Evolutionary conservation across 2,113 vertebrate genomes (phyloP).

Genomic region (Saccopteryx leptura): DNA sequence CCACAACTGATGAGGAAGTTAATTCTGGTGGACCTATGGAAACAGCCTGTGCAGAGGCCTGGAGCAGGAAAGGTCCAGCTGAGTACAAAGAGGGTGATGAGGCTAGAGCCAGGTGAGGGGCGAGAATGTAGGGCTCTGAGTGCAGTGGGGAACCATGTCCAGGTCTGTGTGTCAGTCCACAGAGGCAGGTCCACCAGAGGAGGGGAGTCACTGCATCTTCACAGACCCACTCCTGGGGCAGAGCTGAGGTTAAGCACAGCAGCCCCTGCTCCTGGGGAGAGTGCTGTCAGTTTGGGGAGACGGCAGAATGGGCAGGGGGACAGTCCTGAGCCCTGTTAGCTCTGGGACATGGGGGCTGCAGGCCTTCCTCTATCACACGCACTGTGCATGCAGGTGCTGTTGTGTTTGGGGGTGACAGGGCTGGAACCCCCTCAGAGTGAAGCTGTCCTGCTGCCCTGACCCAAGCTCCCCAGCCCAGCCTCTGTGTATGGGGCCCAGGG

Average conservation of each 20-base stretch:
- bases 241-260: background rate
- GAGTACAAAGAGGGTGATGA: accelerated
- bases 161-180: background rate
- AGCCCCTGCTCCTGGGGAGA: background rate
- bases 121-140: accelerated
- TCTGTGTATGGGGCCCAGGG: background rate
- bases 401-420: background rate
- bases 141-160: background rate
- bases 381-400: accelerated
- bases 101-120: background rate
- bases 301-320: background rate
- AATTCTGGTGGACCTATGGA: background rate
- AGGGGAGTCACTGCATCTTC: background rate
- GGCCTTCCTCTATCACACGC: background rate
- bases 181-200: background rate
- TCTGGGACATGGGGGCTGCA: accelerated
- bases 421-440: background rate
- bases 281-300: background rate
- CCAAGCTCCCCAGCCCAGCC: background rate
- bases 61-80: background rate
- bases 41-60: background rate
- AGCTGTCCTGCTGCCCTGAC: background rate
- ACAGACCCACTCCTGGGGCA: background rate
- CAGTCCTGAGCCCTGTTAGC: background rate
- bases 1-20: background rate